Percentiles rank a stretch among this genome's conserved stretches.
Conservation (phyloP, 2,888 invertebrate species). For the Ashinkailepas kermadecensis region DNA sequence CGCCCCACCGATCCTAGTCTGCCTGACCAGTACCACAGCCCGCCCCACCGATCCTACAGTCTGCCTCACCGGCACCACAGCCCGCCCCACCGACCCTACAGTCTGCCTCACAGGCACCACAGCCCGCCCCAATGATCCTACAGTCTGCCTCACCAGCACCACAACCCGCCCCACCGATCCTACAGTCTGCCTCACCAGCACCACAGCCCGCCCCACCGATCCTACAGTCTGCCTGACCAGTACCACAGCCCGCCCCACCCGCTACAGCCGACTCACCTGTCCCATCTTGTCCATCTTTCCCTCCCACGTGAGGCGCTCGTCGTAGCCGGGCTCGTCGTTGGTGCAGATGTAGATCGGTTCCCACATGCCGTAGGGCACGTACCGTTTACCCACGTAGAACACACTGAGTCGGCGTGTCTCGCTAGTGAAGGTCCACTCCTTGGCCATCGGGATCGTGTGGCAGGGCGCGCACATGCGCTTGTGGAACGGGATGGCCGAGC, state of each 20-base stretch:
- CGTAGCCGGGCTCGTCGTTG: constrained; percentile 77
- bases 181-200: no score
- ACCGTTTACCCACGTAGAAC: constrained; percentile 75
- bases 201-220: no score
- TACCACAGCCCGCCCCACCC: background rate
- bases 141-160: no score
- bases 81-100: no score
- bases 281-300: constrained; percentile 94
- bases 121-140: no score
- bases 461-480: constrained; percentile 81
- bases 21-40: no score
- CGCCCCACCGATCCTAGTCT: no score
- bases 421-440: constrained; percentile 68
- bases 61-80: no score
- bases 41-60: no score
- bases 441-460: constrained; percentile 56
- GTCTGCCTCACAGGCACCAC: no score
- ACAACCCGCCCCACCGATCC: no score
- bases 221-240: no score
- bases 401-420: constrained; percentile 56
- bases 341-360: constrained; percentile 91
- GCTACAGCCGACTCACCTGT: constrained; percentile 54
- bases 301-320: constrained; percentile 88
- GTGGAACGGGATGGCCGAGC: constrained; percentile 82
- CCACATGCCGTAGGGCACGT: constrained; percentile 73